Conservation (phyloP, 2,113 vertebrate species). For the Zapornia atra region DNA sequence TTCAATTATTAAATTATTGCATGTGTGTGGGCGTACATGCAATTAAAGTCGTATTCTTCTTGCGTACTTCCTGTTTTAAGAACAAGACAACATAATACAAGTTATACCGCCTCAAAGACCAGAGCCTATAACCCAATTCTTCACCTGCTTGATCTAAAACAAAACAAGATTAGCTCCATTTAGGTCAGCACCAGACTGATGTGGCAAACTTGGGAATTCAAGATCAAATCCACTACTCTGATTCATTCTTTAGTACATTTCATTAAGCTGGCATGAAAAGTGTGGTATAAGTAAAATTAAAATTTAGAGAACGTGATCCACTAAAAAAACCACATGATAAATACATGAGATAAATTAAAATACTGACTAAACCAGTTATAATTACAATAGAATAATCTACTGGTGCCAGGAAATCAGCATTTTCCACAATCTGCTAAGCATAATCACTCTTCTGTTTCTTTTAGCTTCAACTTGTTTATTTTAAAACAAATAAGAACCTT, state of each 20-base stretch:
- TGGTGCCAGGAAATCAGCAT: background rate
- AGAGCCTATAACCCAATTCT: background rate
- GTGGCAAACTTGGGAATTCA: background rate
- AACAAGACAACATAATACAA: background rate
- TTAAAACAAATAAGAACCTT: background rate
- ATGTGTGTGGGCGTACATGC: background rate
- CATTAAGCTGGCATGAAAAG: background rate
- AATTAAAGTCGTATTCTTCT: background rate
- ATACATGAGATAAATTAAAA: background rate
- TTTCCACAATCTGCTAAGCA: background rate
- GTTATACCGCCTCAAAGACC: background rate
- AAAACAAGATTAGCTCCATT: background rate
- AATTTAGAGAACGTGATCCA: background rate
- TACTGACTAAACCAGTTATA: background rate
- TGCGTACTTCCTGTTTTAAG: background rate
- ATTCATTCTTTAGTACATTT: background rate
- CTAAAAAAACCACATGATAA: background rate
- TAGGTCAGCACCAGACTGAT: background rate
- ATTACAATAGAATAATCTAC: background rate
- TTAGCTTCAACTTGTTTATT: background rate
- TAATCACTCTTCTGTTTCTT: background rate
- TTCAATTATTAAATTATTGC: background rate
- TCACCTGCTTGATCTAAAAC: background rate
- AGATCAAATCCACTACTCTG: background rate
- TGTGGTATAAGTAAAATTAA: background rate